Evolutionary conservation across 2,113 vertebrate genomes (phyloP).

Genomic region (Balaeniceps rex): DNA sequence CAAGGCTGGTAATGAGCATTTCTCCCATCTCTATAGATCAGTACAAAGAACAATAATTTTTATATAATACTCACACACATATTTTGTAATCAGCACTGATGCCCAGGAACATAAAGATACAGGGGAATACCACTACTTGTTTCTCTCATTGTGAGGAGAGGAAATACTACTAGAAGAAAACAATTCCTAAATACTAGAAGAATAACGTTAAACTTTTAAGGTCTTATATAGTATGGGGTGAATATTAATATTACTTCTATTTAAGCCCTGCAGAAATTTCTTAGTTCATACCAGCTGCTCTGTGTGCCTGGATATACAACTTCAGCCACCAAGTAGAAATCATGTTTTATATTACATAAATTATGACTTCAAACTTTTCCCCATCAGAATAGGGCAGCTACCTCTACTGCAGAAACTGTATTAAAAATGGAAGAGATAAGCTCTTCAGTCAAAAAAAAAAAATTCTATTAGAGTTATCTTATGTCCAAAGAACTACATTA

Average conservation of each 20-base stretch:
- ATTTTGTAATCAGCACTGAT: not conserved
- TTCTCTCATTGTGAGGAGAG: not conserved
- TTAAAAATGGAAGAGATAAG: slow-evolving; percentile 44
- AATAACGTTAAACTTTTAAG: not conserved
- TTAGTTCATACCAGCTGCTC: not conserved
- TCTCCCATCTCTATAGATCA: not conserved
- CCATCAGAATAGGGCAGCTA: not conserved
- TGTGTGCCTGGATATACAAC: not conserved
- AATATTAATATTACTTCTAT: not conserved
- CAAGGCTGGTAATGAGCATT: not conserved
- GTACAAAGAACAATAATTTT: not conserved
- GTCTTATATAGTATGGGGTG: not conserved
- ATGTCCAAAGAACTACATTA: not conserved
- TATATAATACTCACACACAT: not conserved
- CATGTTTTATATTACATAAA: not conserved
- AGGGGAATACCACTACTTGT: not conserved
- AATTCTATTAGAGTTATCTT: not conserved
- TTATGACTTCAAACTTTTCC: not conserved
- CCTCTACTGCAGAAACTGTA: not conserved
- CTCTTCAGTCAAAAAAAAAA: not conserved
- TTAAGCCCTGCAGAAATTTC: not conserved
- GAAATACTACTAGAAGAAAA: not conserved
- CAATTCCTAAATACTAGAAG: not conserved
- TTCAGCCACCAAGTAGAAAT: not conserved
- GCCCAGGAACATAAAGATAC: not conserved